A percentile compares a stretch with the other conserved stretches of the same genome.
phyloP scores from a whole-genome alignment of 2,888 invertebrate species.

The Merodon equestris region DNA sequence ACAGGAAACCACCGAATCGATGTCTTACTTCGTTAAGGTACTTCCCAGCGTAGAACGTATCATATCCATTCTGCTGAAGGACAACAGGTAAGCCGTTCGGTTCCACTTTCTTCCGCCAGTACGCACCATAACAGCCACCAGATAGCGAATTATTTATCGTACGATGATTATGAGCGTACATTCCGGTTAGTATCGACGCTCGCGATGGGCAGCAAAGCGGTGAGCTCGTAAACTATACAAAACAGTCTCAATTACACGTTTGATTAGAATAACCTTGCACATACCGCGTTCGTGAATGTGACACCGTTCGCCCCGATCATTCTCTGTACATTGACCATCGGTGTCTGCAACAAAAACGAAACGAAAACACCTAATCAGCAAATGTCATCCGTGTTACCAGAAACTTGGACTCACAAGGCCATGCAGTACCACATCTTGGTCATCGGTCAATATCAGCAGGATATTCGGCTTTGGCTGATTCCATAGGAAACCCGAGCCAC shows the following conservation, averaged over 20 bases:
- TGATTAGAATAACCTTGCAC: slow-evolving; percentile 73
- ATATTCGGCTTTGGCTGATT: slow-evolving; percentile 82
- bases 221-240: slow-evolving; percentile 87
- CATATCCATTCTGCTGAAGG: slow-evolving; percentile 85
- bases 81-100: slow-evolving; percentile 84
- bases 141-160: slow-evolving; percentile 87
- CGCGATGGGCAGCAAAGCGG: slow-evolving; percentile 95
- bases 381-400: too few relatives aligned
- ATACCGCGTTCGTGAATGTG: slow-evolving; percentile 87
- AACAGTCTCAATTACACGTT: not conserved
- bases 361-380: not conserved
- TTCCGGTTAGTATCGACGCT: slow-evolving; percentile 90
- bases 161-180: slow-evolving; percentile 89
- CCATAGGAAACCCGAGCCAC: slow-evolving; percentile 45
- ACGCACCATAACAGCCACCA: slow-evolving; percentile 87
- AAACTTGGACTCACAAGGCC: slow-evolving; percentile 83
- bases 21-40: slow-evolving; percentile 90
- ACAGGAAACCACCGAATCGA: too few relatives aligned
- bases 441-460: slow-evolving; percentile 89
- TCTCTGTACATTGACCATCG: slow-evolving; percentile 83
- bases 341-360: slow-evolving; percentile 80
- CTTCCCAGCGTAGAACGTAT: slow-evolving; percentile 95
- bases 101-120: slow-evolving; percentile 86
- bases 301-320: slow-evolving; percentile 84
- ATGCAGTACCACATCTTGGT: slow-evolving; percentile 89